phyloP scores from a whole-genome alignment of 2,113 vertebrate genomes.

The Pitta sordida region DNA sequence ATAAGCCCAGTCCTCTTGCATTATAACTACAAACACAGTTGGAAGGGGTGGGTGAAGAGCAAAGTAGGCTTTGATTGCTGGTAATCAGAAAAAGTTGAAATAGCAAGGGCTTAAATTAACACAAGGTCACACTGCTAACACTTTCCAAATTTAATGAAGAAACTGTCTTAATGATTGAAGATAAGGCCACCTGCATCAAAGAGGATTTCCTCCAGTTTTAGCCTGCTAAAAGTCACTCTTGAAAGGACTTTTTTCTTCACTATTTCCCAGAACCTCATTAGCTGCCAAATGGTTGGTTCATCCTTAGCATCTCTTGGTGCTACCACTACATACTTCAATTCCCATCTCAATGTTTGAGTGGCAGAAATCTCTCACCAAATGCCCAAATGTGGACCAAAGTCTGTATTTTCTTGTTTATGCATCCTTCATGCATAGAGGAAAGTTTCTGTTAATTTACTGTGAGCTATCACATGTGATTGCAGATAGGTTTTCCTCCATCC shows the following conservation, averaged over 20 bases:
- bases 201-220: not conserved
- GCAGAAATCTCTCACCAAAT: not conserved
- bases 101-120: not conserved
- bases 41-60: not conserved
- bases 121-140: not conserved
- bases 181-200: not conserved
- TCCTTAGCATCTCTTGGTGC: not conserved
- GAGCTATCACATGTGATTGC: not conserved
- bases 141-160: not conserved
- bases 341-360: not conserved
- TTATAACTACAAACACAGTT: not conserved
- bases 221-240: not conserved
- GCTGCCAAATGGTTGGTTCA: fast-evolving
- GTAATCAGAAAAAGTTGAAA: not conserved
- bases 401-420: not conserved
- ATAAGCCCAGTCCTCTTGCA: not conserved
- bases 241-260: not conserved
- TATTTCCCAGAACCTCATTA: not conserved
- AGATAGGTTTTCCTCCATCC: not conserved
- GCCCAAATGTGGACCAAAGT: not conserved
- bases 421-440: not conserved
- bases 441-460: not conserved
- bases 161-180: not conserved
- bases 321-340: not conserved
- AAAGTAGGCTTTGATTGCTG: not conserved